phyloP scores from a whole-genome alignment of 1,140 invertebrate genomes.

The Pseudobourletiella spinata region DNA sequence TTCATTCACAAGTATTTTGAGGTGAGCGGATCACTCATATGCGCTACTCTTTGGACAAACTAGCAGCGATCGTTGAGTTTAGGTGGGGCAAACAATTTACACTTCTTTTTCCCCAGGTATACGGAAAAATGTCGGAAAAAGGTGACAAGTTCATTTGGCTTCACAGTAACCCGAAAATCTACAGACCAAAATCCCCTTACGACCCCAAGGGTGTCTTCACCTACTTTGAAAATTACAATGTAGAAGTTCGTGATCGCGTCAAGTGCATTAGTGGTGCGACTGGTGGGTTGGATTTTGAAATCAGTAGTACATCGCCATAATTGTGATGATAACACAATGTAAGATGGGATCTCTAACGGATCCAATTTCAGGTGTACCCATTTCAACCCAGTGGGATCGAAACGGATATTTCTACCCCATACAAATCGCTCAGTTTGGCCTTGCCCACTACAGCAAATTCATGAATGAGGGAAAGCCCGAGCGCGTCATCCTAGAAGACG shows the following conservation, averaged over 20 bases:
- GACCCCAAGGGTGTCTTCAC: slow-evolving; percentile 80
- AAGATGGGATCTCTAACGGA: not conserved
- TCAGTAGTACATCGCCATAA: no score
- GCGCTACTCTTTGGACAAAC: no score
- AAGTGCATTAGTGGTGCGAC: slow-evolving; percentile 88
- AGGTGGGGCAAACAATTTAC: no score
- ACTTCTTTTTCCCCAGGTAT: slow-evolving; percentile 48
- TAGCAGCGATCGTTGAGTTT: no score
- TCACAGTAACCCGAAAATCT: slow-evolving; percentile 87
- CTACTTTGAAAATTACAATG: slow-evolving; percentile 96
- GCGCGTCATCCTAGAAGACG: slow-evolving; percentile 60
- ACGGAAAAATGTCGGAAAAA: slow-evolving; percentile 61
- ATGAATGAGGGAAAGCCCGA: slow-evolving; percentile 67
- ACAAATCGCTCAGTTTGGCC: slow-evolving; percentile 94
- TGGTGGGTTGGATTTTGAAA: slow-evolving; percentile 50
- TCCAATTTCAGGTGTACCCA: slow-evolving; percentile 42
- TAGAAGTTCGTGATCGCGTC: slow-evolving; percentile 86
- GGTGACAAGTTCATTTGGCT: slow-evolving; percentile 82
- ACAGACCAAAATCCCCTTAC: slow-evolving; percentile 75
- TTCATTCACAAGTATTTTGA: slow-evolving; percentile 93
- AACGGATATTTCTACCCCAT: slow-evolving; percentile 92
- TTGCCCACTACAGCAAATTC: slow-evolving; percentile 95
- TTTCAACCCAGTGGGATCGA: slow-evolving; percentile 53
- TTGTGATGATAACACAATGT: no score
- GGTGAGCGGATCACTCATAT: no score